Base-by-base conservation (phyloP, 2,888 invertebrate genomes). In the Iphiclides podalirius region DNA sequence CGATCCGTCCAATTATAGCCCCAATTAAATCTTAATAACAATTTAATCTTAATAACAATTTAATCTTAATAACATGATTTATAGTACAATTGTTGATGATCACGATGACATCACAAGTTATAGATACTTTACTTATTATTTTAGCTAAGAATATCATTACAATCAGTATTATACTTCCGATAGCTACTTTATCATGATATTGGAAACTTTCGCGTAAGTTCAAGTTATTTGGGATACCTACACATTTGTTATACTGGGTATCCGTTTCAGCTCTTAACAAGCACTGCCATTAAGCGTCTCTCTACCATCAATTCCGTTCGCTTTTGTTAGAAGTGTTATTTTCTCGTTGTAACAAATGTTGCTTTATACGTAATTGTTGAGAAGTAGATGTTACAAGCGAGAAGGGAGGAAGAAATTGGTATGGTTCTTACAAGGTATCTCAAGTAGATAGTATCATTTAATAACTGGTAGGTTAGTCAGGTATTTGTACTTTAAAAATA, bases 271-370 rank as follows among this genome's bases (percentile, higher is more conserved):
- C 38, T 43, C 20, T 38, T 33, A 48, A 42, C 33, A 23, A 41
- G 31, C 26, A 43, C 42, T 37, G 12, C 23, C 31, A 23, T 48
- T 42, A 48, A 38, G 37, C 31, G 47, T 48, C 31, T 12, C 47
- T 41, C 15, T 12, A 33, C 11, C 13, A 23, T 37, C 33, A 16
- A 38, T 31, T 42, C 33, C 9, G 31, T 31, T 31, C 14, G 36
- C 36, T 42, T 42, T 48, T 42, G 33, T 33, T 20, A 15, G 7
- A 14, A n/a, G 33, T 36, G 36, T 31, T 23, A 20, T 43, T 43
- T 48, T 23, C 33, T 13, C 42, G 9, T n/a, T 14, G 15, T 31
- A 42, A 41, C 36, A 41, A 41, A 42, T 37, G 17, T 14, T 37
- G 31, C 41, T 47, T 26, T 26, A 33, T 23, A 15, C 20, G 20